Evolutionary conservation across 2,113 vertebrate genomes (phyloP).

Genomic region (Pseudonaja textilis): DNA sequence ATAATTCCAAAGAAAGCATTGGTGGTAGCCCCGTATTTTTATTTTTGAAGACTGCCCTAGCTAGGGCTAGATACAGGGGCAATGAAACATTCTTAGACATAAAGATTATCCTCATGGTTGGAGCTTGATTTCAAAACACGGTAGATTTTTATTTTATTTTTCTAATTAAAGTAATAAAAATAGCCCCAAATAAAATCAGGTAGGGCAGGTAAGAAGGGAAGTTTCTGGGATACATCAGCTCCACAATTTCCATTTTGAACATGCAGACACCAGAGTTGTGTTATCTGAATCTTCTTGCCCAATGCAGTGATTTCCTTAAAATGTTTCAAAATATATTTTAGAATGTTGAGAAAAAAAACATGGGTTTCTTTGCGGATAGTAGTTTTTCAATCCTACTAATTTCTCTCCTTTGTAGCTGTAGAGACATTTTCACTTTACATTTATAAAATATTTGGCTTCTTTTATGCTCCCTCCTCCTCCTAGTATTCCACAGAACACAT

Average conservation of each 20-base stretch:
- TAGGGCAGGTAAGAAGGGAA: not conserved
- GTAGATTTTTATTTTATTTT: not conserved
- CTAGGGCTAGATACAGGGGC: not conserved
- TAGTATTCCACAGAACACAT: not conserved
- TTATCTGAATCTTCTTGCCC: not conserved
- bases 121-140: not conserved
- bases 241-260: not conserved
- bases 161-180: not conserved
- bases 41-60: not conserved
- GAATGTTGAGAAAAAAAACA: not conserved
- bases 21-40: not conserved
- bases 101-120: not conserved
- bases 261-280: not conserved
- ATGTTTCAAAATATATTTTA: slow-evolving; percentile 5
- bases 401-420: not conserved
- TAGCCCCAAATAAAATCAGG: not conserved
- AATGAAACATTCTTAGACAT: not conserved
- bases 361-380: not conserved
- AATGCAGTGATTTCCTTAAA: not conserved
- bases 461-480: slow-evolving; percentile 4
- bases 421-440: slow-evolving; percentile 14
- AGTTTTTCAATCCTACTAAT: slow-evolving; percentile 24
- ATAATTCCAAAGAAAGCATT: not conserved
- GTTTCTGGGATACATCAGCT: not conserved
- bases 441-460: slow-evolving; percentile 15